Base-by-base conservation (phyloP, 1,140 invertebrate species). In the Trypoxylus dichotomus region DNA sequence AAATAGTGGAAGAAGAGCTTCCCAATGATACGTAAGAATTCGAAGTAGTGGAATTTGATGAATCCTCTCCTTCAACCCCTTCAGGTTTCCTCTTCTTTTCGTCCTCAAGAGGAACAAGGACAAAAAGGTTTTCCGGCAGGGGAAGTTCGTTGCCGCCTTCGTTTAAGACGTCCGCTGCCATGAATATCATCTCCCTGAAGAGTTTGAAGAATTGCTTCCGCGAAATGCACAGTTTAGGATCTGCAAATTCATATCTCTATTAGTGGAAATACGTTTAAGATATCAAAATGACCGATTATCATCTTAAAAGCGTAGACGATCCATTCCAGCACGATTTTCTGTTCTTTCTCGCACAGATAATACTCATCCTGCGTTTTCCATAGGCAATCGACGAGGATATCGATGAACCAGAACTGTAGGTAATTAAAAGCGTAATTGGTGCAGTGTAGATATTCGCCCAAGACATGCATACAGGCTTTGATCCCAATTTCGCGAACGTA, bases 381-480 rank as follows among this genome's bases (percentile, higher is more conserved):
- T 11, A 86, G 32, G 77, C 83, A 85, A 81, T 86, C 85, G 8
- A 82, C 80, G 5, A 86, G 63, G 3, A 85, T 78, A 75, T 86
- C 85, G 60, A 86, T 63, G 72, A 85, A 82, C 84, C 84, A 86
- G 76, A 85, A 86, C 43, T 86, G 83, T 7, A 85, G 60, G 15
- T 82, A 76, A 80, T 84, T 84, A 10, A 78, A 78, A 72, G 82
- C 77, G 68, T 85, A 86, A 37, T 85, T 79, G 13, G 75, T 74
- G 54, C 81, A 86, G 10, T 63, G 54, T 41, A 85, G 83, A 54
- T 77, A 72, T 58, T 82, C 76, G 15, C 82, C 82, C n/a, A 86
- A 77, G 1, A 75, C 75, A 21, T 82, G 63, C 5, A 86, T 84
- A 15, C 79, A 77, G 19, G 74, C 79, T 79, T 83, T 82, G 5